A percentile compares a stretch with the other conserved stretches of the same genome.
Evolutionary conservation across 92 coral and sea anemone genomes (phyloP).

Genomic region (Umimayanthus chanpuru): DNA sequence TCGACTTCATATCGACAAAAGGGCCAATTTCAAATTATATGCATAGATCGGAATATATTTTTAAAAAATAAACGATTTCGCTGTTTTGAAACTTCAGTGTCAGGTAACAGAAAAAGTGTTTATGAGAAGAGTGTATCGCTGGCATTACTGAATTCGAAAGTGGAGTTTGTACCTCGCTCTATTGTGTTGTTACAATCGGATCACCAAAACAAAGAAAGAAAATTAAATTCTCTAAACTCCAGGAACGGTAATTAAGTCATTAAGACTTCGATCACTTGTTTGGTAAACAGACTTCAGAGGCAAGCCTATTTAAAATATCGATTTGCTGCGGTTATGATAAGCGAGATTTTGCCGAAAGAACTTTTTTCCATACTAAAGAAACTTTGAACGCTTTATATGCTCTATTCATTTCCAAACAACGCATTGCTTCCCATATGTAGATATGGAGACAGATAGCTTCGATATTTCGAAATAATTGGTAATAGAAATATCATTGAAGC

Average conservation of each 20-base stretch:
- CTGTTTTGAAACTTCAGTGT: neutral
- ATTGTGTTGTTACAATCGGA: constrained; percentile 28
- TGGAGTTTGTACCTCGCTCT: neutral
- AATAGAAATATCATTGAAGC: constrained; percentile 29
- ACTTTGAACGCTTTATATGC: neutral
- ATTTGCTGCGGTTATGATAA: neutral
- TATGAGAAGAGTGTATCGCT: neutral
- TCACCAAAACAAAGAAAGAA: constrained; percentile 38
- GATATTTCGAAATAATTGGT: constrained; percentile 14
- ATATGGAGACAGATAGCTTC: neutral
- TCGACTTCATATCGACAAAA: neutral
- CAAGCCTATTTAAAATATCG: constrained; percentile 21
- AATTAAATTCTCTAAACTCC: constrained; percentile 47
- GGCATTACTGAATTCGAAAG: neutral
- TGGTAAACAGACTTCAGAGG: constrained; percentile 45
- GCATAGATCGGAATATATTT: neutral
- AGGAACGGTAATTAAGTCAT: constrained; percentile 47
- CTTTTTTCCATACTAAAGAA: neutral
- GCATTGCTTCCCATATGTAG: neutral
- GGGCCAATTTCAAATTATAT: neutral
- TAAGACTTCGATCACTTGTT: constrained; percentile 44
- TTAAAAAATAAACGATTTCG: constrained; percentile 3
- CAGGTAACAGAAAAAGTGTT: neutral
- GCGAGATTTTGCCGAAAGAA: constrained; percentile 15
- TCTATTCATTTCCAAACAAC: neutral